These are phyloP conservation scores for Marcusenius ussheri DNA, from an alignment of 2,113 vertebrate species.

Conservation along the genomic window DNA sequence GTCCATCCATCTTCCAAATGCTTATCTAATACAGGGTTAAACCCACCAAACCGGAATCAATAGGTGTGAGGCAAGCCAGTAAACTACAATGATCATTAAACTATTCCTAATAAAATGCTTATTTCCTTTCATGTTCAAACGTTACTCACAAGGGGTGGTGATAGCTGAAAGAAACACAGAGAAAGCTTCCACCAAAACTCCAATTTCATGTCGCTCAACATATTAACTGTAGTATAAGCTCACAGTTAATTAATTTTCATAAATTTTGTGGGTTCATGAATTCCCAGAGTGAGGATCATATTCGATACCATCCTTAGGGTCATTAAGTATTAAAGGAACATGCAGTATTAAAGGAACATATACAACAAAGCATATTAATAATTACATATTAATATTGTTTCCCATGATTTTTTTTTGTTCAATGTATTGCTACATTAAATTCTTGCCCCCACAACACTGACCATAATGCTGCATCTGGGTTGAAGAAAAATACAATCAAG, in stretches of 20 bases:
- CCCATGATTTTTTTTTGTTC: background rate
- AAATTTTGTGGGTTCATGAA: background rate
- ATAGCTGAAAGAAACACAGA: background rate
- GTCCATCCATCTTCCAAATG: background rate
- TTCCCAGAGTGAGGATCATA: background rate
- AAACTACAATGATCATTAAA: background rate
- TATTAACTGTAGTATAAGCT: background rate
- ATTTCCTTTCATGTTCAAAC: background rate
- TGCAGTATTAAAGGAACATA: background rate
- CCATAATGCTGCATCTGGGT: background rate
- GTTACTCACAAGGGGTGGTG: background rate
- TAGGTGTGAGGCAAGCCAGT: background rate
- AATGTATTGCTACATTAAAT: background rate
- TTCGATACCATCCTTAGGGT: background rate
- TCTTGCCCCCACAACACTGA: background rate
- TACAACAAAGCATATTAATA: background rate
- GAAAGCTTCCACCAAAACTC: background rate
- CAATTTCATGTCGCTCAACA: background rate
- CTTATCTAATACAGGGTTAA: background rate
- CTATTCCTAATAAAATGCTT: background rate
- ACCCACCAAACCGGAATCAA: background rate
- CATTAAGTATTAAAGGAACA: constrained; percentile 1
- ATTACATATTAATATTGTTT: background rate
- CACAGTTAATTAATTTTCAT: background rate
- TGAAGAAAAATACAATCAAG: background rate